Base-by-base conservation (phyloP, 2,113 vertebrate genomes). In the Hystrix cristata region DNA sequence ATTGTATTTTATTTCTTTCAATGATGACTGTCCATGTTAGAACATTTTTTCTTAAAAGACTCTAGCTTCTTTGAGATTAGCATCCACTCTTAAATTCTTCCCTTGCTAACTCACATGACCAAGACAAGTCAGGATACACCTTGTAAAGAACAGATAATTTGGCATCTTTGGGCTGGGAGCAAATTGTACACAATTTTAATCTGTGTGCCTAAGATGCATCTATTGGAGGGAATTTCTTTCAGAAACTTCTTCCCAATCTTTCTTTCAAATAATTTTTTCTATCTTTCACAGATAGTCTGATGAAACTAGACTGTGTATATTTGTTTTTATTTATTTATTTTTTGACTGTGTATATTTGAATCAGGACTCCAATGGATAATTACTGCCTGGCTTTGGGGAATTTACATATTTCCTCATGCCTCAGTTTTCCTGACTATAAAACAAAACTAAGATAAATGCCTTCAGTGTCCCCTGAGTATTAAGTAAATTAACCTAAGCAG, bases 151-250 rank as follows among this genome's bases (percentile, higher is more conserved):
- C 5, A 60, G 51, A 11, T 19, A 3, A 3, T 25, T 25, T 59
- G 64, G 12, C 43, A 6, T 80, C 34, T 79, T n/a, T 1, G 43
- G 57, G 16, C 7, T 31, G 78, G 46, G n/a, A 27, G 25, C 16
- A 11, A 83, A 74, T 55, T 51, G n/a, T 46, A 85, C 23, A 85
- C 9, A 71, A 89, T 65, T 74, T 62, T 12, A 48, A 48, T 76
- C 51, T 38, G 0, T 12, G 1, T 34, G 91, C 79, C 7, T 31
- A 83, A 64, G 14, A 34, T 48, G 83, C 80, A 9, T 48, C 38
- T 86, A 92, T 48, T 46, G 82, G 21, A 92, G 46, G 15, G 90
- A n/a, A 3, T 96, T 88, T 94, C 55, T 88, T 90, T 95, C 31
- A 79, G 55, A 93, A 90, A 29, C 82, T 57, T 96, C 1, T 18